Percentiles rank a stretch among this genome's conserved stretches.
Evolutionary conservation across 1,140 invertebrate species (phyloP).

Genomic region (Micrasema longulum): DNA sequence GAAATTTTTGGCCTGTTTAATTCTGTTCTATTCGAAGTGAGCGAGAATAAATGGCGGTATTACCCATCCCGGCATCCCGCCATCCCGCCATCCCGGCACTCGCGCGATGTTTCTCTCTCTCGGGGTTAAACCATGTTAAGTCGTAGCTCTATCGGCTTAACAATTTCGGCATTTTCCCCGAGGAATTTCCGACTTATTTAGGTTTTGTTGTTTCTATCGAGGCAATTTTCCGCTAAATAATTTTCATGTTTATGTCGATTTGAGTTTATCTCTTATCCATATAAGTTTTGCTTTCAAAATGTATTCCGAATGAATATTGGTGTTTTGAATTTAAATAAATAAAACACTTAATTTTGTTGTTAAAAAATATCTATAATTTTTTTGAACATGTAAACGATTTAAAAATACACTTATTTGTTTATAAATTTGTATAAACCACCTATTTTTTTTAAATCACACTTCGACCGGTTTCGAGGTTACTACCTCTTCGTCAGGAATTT

Average conservation of each 20-base stretch:
- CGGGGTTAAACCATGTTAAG: conserved; percentile 11
- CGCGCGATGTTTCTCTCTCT: conserved; percentile 2
- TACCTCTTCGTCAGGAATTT: too few species aligned
- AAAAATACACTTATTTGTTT: too few species aligned
- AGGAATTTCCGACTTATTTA: conserved; percentile 16
- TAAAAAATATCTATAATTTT: too few species aligned
- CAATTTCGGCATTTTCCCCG: conserved; percentile 4
- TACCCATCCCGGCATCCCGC: neutral
- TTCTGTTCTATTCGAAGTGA: conserved; percentile 9
- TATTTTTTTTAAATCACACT: too few species aligned
- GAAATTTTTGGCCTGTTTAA: conserved; percentile 5
- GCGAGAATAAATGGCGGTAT: conserved; percentile 9
- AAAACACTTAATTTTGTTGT: too few species aligned
- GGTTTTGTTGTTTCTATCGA: conserved; percentile 15
- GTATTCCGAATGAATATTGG: too few species aligned
- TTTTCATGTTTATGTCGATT: conserved; percentile 2
- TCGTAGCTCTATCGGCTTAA: conserved; percentile 17
- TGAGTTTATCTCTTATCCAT: neutral
- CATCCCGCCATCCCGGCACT: neutral
- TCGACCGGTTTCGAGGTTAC: too few species aligned
- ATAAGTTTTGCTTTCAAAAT: too few species aligned
- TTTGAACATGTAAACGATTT: too few species aligned
- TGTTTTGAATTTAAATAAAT: too few species aligned
- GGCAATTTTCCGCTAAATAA: conserved; percentile 9
- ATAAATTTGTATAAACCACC: too few species aligned